Evolutionary conservation across 2,888 invertebrate genomes (phyloP).

Genomic region (Molanna angustata): DNA sequence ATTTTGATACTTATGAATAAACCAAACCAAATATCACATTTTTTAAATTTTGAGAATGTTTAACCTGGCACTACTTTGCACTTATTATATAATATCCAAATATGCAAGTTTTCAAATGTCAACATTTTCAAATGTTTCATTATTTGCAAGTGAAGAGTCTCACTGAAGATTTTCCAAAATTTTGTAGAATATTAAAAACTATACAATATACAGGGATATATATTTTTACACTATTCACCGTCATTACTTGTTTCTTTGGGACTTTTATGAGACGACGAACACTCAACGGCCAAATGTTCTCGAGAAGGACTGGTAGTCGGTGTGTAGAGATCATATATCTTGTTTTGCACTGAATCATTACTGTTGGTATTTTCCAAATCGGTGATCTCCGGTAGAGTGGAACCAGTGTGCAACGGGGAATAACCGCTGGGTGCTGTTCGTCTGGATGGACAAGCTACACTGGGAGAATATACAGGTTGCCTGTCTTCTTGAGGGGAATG

Average conservation of each 20-base stretch:
- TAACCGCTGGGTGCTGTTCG: slow-evolving; percentile 11
- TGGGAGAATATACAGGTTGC: slow-evolving; percentile 31
- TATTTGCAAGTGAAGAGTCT: background rate
- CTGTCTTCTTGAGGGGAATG: slow-evolving; percentile 31
- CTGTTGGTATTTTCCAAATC: slow-evolving; percentile 26
- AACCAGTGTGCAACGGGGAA: slow-evolving; percentile 31
- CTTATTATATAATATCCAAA: background rate
- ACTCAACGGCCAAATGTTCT: slow-evolving; percentile 6
- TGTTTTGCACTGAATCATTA: slow-evolving; percentile 24
- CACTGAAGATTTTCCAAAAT: background rate
- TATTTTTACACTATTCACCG: slow-evolving; percentile 15
- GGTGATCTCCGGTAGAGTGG: slow-evolving; percentile 16
- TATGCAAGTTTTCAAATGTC: background rate
- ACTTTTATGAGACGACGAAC: slow-evolving; percentile 2
- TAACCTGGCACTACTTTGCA: slow-evolving; percentile 4
- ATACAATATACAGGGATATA: background rate
- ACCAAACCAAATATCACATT: slow-evolving; percentile 27
- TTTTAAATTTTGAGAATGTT: slow-evolving; percentile 18
- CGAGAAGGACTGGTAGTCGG: slow-evolving; percentile 15
- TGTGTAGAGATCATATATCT: slow-evolving; percentile 11
- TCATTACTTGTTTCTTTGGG: slow-evolving; percentile 18
- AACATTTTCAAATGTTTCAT: background rate
- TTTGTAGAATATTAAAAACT: background rate
- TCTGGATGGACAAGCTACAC: slow-evolving; percentile 28
- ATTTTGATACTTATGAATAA: no score